Evolutionary conservation across 2,888 invertebrate genomes (phyloP), one percentile per base, ranked within the genome.

Genomic region (Drosophila helvetica): DNA sequence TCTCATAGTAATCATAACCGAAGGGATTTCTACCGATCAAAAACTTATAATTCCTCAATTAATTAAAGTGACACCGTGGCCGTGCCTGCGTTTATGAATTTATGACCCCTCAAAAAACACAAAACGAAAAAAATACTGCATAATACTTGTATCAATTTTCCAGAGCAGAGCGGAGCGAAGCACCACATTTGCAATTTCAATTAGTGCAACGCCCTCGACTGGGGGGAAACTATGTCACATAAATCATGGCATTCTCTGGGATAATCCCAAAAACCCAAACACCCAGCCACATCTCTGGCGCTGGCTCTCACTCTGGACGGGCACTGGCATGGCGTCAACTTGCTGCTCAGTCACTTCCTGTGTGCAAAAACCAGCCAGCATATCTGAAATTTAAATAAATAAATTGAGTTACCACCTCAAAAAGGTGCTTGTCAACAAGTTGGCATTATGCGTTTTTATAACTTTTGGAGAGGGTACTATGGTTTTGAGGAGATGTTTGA

Each of bases 391-490:
- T 90, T 91, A 84, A 91, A 90, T 91, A 91, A 91, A 90, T 90
- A 91, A 90, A 90, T 90, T 91, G 84, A 90, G 90, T 90, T 90
- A 89, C 90, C 90, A 90, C 90, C 90, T 82, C 52, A 75, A 76
- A 65, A 38, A 48, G 33, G 51, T 43, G 62, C 62, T 71, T 85
- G 87, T 88, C 89, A 87, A 85, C 89, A 86, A 89, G 86, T 85
- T 85, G 78, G 74, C 74, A 76, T 30, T 47, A 46, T 48, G 22
- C 42, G 22, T 25, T 25, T 33, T 25, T 43, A 27, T 27, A 12
- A 5, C 15, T 0, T 38, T 38, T 15, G 33, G 5, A 1, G 12
- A 38, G 38, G 38, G 38, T 38, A n/a, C 7, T n/a, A 7, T n/a
- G 15, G 7, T 7, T 38, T 38, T 6, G 38, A 7, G 38, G 38